Evolutionary conservation across 2,888 invertebrate species (phyloP).

Genomic region (Zootermopsis nevadensis): DNA sequence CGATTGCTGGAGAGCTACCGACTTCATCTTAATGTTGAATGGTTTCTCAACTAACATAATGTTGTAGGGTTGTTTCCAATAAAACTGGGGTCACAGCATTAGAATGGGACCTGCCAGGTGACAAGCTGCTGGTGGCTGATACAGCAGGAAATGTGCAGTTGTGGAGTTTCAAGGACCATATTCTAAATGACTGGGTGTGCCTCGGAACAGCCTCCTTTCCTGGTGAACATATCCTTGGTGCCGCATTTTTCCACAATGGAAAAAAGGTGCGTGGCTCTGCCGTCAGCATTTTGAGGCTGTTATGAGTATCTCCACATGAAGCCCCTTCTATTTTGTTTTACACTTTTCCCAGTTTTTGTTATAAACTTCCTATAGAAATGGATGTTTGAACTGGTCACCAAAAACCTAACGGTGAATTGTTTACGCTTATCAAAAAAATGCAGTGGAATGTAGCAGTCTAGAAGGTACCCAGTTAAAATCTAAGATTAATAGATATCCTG

Average conservation of each 20-base stretch:
- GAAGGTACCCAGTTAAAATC: too few species aligned
- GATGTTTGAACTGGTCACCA: too few species aligned
- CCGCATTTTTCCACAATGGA: slow-evolving; percentile 90
- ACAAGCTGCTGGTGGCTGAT: slow-evolving; percentile 82
- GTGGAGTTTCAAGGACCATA: slow-evolving; percentile 82
- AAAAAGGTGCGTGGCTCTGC: slow-evolving; percentile 70
- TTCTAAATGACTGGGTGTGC: slow-evolving; percentile 87
- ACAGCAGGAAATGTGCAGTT: slow-evolving; percentile 81
- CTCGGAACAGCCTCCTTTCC: slow-evolving; percentile 74
- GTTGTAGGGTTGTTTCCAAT: slow-evolving; percentile 69
- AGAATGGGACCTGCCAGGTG: slow-evolving; percentile 91
- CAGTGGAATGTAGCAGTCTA: too few species aligned
- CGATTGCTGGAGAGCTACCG: too few species aligned
- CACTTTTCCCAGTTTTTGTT: slow-evolving; percentile 43
- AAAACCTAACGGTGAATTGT: too few species aligned
- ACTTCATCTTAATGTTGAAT: too few species aligned
- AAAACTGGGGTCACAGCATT: slow-evolving; percentile 77
- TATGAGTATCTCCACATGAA: too few species aligned
- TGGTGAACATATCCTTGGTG: slow-evolving; percentile 87
- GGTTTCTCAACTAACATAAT: not conserved
- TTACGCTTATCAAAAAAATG: too few species aligned
- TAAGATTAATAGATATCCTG: too few species aligned
- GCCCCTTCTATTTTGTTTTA: too few species aligned
- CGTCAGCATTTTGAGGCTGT: not conserved
- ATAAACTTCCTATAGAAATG: too few species aligned